Percentiles rank a stretch among this genome's conserved stretches.
phyloP scores from a whole-genome alignment of 2,113 vertebrate genomes.

The Zapus hudsonius region DNA sequence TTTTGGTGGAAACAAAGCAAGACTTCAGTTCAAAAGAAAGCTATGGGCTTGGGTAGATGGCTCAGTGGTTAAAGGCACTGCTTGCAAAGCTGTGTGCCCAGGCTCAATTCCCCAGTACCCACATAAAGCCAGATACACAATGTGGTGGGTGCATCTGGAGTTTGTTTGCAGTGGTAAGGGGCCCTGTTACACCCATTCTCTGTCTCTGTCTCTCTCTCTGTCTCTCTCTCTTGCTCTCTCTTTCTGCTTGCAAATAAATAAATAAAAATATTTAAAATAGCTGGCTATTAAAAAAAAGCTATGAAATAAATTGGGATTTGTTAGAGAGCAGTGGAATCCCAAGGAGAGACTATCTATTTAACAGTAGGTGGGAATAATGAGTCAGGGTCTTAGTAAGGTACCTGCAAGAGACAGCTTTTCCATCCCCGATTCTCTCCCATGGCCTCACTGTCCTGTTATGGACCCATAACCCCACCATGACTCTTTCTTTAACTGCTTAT shows the following conservation, averaged over 20 bases:
- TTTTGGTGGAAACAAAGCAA: not conserved
- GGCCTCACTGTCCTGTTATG: not conserved
- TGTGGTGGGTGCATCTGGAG: too few relatives aligned
- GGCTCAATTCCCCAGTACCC: too few relatives aligned
- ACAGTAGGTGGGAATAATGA: not conserved
- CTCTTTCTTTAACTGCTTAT: not conserved
- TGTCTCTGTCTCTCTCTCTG: too few relatives aligned
- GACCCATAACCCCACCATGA: fast-evolving
- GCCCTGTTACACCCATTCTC: too few relatives aligned
- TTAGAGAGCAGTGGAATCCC: not conserved
- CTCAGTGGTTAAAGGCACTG: too few relatives aligned
- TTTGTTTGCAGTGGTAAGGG: too few relatives aligned
- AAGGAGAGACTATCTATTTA: not conserved
- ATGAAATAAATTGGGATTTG: constrained; percentile 7
- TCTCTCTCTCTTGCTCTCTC: too few relatives aligned
- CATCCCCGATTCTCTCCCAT: not conserved
- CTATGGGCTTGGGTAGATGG: too few relatives aligned
- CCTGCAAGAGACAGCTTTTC: not conserved
- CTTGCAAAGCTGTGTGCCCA: too few relatives aligned
- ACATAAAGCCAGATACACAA: too few relatives aligned
- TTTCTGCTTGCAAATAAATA: too few relatives aligned
- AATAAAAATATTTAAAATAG: too few relatives aligned
- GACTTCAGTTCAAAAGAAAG: not conserved
- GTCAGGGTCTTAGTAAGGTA: not conserved
- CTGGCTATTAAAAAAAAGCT: not conserved